Percentiles rank a stretch among this genome's conserved stretches.
Conservation (phyloP, 2,113 vertebrate genomes). For the Corythornis madagascariensis region DNA sequence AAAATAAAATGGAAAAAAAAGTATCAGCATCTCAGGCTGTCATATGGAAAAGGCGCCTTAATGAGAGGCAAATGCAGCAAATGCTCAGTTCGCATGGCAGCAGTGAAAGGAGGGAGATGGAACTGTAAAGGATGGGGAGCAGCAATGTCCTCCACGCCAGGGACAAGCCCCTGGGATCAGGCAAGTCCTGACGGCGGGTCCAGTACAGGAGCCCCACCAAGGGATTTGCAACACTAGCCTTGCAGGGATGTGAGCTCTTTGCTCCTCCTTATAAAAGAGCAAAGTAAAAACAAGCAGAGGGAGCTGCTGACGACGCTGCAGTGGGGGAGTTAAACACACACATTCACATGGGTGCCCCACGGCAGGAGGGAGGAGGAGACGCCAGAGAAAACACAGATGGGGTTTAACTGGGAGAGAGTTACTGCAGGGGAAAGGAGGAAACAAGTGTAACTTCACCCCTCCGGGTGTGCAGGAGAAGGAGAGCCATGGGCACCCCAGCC, state of each 20-base stretch:
- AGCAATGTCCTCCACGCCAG: neutral
- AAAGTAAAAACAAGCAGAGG: neutral
- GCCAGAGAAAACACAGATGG: neutral
- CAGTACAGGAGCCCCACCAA: neutral
- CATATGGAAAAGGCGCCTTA: conserved; percentile 11
- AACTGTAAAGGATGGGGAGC: neutral
- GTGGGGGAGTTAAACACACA: conserved; percentile 20
- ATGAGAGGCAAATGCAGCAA: conserved; percentile 33
- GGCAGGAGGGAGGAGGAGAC: neutral
- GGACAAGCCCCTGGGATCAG: neutral
- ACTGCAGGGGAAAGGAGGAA: neutral
- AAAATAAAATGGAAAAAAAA: neutral
- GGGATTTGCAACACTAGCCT: neutral
- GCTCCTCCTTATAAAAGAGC: neutral
- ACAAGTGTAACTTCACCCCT: neutral
- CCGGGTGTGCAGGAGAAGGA: neutral
- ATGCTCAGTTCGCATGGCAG: neutral
- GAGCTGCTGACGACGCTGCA: neutral
- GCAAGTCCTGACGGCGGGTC: neutral
- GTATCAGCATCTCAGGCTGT: conserved; percentile 34
- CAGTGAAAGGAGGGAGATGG: neutral
- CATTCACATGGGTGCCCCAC: neutral
- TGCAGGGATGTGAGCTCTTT: neutral
- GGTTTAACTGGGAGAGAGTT: neutral
- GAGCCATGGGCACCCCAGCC: neutral